Evolutionary conservation across 2,888 invertebrate species (phyloP).

Genomic region (Steromphala cineraria): DNA sequence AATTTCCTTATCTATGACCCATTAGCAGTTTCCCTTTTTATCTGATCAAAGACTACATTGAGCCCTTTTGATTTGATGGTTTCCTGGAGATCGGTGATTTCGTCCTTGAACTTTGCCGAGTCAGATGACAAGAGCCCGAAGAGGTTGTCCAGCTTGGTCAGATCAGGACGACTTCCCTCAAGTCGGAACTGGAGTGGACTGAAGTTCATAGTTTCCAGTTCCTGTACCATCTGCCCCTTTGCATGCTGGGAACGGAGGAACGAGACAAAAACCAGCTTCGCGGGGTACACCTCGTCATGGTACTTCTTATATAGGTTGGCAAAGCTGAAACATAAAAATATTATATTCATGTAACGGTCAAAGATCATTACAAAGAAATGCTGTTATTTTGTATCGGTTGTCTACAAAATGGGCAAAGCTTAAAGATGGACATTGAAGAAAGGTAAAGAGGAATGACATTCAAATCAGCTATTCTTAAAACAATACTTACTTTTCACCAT

Average conservation of each 20-base stretch:
- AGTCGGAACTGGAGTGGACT: constrained; percentile 69
- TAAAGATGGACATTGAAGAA: too few relatives aligned
- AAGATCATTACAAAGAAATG: too few relatives aligned
- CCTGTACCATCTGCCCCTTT: constrained; percentile 68
- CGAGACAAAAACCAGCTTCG: constrained; percentile 74
- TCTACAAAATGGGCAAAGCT: too few relatives aligned
- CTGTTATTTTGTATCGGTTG: too few relatives aligned
- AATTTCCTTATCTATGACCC: not conserved
- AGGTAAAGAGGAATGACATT: too few relatives aligned
- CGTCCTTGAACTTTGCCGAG: constrained; percentile 58
- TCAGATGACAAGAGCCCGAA: constrained; percentile 71
- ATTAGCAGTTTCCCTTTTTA: not conserved
- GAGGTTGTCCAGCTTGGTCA: constrained; percentile 73
- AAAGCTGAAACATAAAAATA: constrained; percentile 58
- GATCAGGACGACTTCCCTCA: constrained; percentile 68
- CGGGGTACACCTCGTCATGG: constrained; percentile 71
- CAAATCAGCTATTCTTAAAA: not conserved
- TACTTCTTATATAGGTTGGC: constrained; percentile 69
- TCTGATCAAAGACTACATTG: constrained; percentile 35
- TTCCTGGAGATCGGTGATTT: constrained; percentile 48
- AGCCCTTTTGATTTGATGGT: constrained; percentile 49
- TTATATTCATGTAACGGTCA: too few relatives aligned
- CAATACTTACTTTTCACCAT: constrained; percentile 38
- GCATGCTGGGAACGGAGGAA: constrained; percentile 70
- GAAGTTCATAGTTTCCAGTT: constrained; percentile 51